phyloP scores from a whole-genome alignment of 64 coral and sea anemone species.

The Dendrophyllia cribrosa region DNA sequence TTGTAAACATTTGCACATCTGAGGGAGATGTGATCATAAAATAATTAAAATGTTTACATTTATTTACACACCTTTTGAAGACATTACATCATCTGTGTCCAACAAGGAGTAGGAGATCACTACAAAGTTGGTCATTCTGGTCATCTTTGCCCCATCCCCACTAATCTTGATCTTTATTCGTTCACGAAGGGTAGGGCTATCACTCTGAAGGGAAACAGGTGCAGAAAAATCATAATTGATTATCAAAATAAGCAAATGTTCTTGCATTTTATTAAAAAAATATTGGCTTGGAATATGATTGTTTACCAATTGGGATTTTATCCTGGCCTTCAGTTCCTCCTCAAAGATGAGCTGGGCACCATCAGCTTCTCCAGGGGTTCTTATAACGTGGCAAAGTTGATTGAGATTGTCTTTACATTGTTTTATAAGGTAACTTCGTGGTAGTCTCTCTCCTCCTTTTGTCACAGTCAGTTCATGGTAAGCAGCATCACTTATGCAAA shows the following conservation, averaged over 20 bases:
- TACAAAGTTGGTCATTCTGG: constrained; percentile 22
- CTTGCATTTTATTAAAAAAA: not conserved
- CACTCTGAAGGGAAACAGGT: not conserved
- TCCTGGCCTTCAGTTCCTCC: constrained; percentile 8
- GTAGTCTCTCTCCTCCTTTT: constrained; percentile 13
- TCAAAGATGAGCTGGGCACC: constrained; percentile 59
- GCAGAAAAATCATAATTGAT: constrained; percentile 2
- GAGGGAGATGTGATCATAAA: too few species aligned
- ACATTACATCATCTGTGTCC: constrained; percentile 27
- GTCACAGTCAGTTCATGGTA: constrained; percentile 66
- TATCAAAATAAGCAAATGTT: not conserved
- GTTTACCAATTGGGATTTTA: not conserved
- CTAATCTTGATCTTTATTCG: not conserved
- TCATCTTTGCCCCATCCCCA: constrained; percentile 45
- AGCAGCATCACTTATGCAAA: constrained; percentile 61
- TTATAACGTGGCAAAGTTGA: constrained; percentile 58
- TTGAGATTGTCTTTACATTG: constrained; percentile 61
- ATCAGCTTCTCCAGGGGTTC: constrained; percentile 31
- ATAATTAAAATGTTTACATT: too few species aligned
- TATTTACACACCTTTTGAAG: constrained; percentile 19
- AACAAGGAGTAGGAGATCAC: constrained; percentile 26
- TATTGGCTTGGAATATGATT: not conserved
- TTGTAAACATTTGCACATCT: too few species aligned
- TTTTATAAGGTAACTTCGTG: constrained; percentile 54
- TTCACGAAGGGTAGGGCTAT: not conserved